Base-by-base conservation (phyloP, 2,113 vertebrate genomes). In the Dicerorhinus sumatrensis region DNA sequence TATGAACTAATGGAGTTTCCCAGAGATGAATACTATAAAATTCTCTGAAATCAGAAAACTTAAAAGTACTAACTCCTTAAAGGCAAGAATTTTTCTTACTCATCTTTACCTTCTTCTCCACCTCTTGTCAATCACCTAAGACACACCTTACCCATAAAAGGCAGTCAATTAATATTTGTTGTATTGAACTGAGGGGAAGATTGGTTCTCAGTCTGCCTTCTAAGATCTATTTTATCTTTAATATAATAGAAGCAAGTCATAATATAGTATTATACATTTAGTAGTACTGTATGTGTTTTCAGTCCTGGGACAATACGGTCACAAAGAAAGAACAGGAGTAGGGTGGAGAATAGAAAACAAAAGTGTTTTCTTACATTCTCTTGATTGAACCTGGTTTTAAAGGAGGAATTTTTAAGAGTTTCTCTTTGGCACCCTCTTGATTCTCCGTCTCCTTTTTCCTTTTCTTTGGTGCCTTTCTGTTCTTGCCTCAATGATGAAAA, bases 1-100 rank as follows among this genome's bases (percentile, higher is more conserved):
- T 96, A 84, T 56, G 29, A 81, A 75, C 23, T 80, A 86, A 91
- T 89, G 92, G 56, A 77, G 27, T 90, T 87, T 96, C 42, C 23
- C 62, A 83, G 63, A 87, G 46, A 23, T 77, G 42, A 94, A 56
- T 73, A 25, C n/a, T 81, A 11, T 67, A 56, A 42, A 63, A 39
- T 60, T 94, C 58, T 88, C 48, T 77, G 54, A 95, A 92, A 60
- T 84, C 20, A 76, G 72, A 95, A 90, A 73, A 2, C 16, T 67
- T 95, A 87, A 89, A 95, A 82, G 33, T 70, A 2, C 79, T 81
- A 63, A 76, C 54, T 89, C n/a, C 48, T 91, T 56, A 72, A 63
- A 95, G 6, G 14, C 48, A 85, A 75, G 42, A 27, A 75, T 75
- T 95, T 96, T 89, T 73, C 80, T 77, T 93, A 23, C 31, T 92